Evolutionary conservation across 2,888 invertebrate genomes (phyloP).

Genomic region (Galerucella pusilla): DNA sequence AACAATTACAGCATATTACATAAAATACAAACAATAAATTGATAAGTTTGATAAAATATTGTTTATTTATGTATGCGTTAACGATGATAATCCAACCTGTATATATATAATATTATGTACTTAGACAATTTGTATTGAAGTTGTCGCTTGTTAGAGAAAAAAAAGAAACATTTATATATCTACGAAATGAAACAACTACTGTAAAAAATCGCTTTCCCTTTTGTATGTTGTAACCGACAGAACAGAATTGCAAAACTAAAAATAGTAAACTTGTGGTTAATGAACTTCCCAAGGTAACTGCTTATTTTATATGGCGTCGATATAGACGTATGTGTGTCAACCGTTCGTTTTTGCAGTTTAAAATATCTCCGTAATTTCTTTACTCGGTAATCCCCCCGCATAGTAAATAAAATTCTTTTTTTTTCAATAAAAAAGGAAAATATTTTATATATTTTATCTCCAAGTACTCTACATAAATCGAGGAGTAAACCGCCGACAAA

Average conservation of each 20-base stretch:
- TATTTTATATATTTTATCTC: no score
- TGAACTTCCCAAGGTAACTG: conserved; percentile 55
- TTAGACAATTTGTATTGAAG: conserved; percentile 23
- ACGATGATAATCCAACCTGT: not conserved
- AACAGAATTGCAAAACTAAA: conserved; percentile 55
- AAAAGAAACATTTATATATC: conserved; percentile 29
- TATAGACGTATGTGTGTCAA: conserved; percentile 53
- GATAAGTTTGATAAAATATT: not conserved
- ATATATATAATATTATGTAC: not conserved
- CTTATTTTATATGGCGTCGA: conserved; percentile 48
- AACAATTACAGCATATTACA: no score
- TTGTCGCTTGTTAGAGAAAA: conserved; percentile 25
- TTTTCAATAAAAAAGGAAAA: no score
- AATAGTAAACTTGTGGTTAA: conserved; percentile 56
- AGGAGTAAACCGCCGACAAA: no score
- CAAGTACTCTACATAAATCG: no score
- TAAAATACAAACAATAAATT: not conserved
- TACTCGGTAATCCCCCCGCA: conserved; percentile 4
- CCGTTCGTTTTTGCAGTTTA: conserved; percentile 34
- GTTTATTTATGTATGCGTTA: not conserved
- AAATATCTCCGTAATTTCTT: conserved; percentile 22
- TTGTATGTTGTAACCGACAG: conserved; percentile 51
- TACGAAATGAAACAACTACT: conserved; percentile 29
- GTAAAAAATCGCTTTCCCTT: conserved; percentile 55
- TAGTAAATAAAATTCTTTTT: not conserved